These are phyloP conservation scores for Lasioglossum lativentre DNA, from an alignment of 2,888 invertebrate species.

Conservation along the genomic window DNA sequence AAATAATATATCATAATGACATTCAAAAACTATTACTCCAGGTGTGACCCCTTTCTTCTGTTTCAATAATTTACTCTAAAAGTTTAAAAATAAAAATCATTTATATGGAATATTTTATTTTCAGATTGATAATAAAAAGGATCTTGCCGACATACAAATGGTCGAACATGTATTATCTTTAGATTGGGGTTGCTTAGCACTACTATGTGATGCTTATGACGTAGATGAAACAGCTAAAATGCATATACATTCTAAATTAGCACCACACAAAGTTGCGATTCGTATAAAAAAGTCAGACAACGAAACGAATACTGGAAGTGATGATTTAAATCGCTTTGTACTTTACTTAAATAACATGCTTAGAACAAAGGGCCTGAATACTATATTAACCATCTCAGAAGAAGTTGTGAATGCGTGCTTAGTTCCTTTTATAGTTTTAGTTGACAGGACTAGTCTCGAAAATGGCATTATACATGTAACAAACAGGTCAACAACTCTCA, in stretches of 20 bases:
- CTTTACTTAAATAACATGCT: slow-evolving; percentile 86
- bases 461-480: slow-evolving; percentile 89
- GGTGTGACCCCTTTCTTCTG: slow-evolving; percentile 55
- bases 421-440: slow-evolving; percentile 90
- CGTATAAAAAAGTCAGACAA: slow-evolving; percentile 85
- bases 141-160: slow-evolving; percentile 69
- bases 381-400: slow-evolving; percentile 75
- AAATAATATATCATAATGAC: slow-evolving; percentile 83
- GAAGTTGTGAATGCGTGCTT: slow-evolving; percentile 81
- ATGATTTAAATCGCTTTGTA: slow-evolving; percentile 86
- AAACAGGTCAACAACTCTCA: slow-evolving; percentile 85
- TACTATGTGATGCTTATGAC: slow-evolving; percentile 79
- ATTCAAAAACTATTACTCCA: slow-evolving; percentile 71
- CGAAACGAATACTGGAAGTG: slow-evolving; percentile 72
- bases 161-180: slow-evolving; percentile 79
- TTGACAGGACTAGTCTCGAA: slow-evolving; percentile 89
- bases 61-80: not conserved
- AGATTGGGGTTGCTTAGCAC: slow-evolving; percentile 81
- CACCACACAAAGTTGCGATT: slow-evolving; percentile 92
- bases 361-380: slow-evolving; percentile 80
- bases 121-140: slow-evolving; percentile 64
- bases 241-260: slow-evolving; percentile 89
- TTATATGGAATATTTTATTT: slow-evolving; percentile 61
- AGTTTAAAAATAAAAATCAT: slow-evolving; percentile 28
- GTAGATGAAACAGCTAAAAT: slow-evolving; percentile 84